Evolutionary conservation across 2,113 vertebrate genomes (phyloP), one percentile per base, ranked within the genome.

Genomic region (Chamaea fasciata): DNA sequence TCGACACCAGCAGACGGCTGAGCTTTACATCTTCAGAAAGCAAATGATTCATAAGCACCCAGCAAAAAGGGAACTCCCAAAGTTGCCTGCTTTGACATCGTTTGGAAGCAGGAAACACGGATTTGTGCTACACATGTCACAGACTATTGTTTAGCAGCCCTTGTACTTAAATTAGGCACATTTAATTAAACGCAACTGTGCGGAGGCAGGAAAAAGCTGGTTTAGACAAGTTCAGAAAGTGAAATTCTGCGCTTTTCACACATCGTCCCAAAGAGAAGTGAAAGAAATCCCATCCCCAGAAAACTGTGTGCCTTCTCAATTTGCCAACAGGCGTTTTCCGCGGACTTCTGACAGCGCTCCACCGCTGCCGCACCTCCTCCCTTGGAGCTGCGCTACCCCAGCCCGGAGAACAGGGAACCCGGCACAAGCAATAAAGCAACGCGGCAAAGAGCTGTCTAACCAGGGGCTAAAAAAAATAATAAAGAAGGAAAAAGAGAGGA

Each of bases 191-290:
- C 77, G 50, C 96, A 96, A 95, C 97, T 93, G 96, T 94, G 92
- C 46, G 35, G 84, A 95, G 64, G 73, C 97, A 97, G 97, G 97
- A 94, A 96, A 97, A 92, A 97, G 97, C 98, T 97, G 97, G 98
- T 97, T 98, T 95, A 59, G 95, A 70, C 97, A 92, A 98, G 98
- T 87, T 95, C 92, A 83, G 86, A 93, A 96, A 97, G 94, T 63
- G 91, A 96, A 96, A 96, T 84, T 93, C 84, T n/a, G 87, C 89
- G 97, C 85, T 82, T 96, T 96, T 89, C 83, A 93, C 88, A 94
- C 89, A 33, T 87, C 68, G 37, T 70, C 91, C 86, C 56, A 17
- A 79, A 79, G 56, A 28, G 39, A 62, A 90, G 69, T 77, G 82
- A 63, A 80, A 85, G n/a, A 94, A 73, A 87, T 24, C 37, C n/a